Percentiles rank a stretch among this genome's conserved stretches.
These are phyloP conservation scores for Ctenosaura bakeri DNA, from an alignment of 2,797 vertebrate genomes.

Conservation along the genomic window DNA sequence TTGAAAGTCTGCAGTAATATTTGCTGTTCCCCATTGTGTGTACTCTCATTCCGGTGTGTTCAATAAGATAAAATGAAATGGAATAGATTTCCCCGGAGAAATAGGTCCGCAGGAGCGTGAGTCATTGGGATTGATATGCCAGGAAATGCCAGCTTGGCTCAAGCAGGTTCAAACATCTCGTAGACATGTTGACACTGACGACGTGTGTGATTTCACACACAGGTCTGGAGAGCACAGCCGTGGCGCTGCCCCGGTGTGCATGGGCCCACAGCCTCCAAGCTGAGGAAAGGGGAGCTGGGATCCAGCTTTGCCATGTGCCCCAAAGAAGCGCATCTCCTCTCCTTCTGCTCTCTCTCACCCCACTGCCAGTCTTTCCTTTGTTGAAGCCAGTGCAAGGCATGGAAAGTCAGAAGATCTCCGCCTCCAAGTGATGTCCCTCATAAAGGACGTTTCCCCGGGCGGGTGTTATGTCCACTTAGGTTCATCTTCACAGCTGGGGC, in stretches of 20 bases:
- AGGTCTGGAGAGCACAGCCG: background rate
- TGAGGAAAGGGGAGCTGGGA: background rate
- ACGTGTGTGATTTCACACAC: background rate
- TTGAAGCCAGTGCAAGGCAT: slow-evolving; percentile 42
- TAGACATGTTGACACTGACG: background rate
- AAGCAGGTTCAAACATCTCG: background rate
- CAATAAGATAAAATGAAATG: background rate
- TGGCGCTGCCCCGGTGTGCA: background rate
- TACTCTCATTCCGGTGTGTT: background rate
- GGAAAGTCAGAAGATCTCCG: slow-evolving; percentile 65
- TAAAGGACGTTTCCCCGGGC: background rate
- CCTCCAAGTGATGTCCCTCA: slow-evolving; percentile 34
- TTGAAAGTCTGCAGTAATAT: background rate
- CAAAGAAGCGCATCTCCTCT: background rate
- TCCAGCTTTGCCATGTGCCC: background rate
- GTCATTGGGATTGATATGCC: too few relatives aligned
- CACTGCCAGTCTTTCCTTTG: slow-evolving; percentile 48
- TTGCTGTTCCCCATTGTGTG: background rate
- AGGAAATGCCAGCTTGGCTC: background rate
- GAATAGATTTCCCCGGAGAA: background rate
- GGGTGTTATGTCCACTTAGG: background rate
- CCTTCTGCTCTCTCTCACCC: slow-evolving; percentile 29
- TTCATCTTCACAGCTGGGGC: slow-evolving; percentile 34
- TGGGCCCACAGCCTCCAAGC: background rate
- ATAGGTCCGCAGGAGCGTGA: background rate